Evolutionary conservation across 2,888 invertebrate species (phyloP).

Genomic region (Drosophila paramelanica): DNA sequence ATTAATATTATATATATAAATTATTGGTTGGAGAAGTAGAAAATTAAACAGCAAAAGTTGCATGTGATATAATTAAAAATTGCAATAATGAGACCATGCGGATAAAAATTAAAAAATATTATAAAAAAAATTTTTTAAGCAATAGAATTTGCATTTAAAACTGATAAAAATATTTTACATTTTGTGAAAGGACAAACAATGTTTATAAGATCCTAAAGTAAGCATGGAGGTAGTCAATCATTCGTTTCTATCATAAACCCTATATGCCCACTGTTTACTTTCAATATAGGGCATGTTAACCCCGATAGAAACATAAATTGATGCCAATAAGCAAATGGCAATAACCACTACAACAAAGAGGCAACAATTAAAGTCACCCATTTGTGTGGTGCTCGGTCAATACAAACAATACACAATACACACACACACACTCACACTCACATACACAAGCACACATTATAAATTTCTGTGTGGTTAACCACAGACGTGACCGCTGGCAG

Average conservation of each 20-base stretch:
- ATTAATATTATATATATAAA: slow-evolving; percentile 18
- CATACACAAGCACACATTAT: not conserved
- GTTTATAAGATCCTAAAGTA: too few species aligned
- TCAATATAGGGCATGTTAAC: not conserved
- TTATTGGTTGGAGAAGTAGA: not conserved
- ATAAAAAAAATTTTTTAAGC: too few species aligned
- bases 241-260: not conserved
- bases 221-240: too few species aligned
- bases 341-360: slow-evolving; percentile 8
- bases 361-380: slow-evolving; percentile 31
- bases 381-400: slow-evolving; percentile 22
- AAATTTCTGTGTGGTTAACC: slow-evolving; percentile 28
- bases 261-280: not conserved
- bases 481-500: slow-evolving; percentile 28
- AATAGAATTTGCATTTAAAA: too few species aligned
- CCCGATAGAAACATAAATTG: slow-evolving; percentile 3
- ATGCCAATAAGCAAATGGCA: slow-evolving; percentile 4
- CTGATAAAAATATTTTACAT: too few species aligned
- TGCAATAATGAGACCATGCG: too few species aligned
- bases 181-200: too few species aligned
- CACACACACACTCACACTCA: not conserved
- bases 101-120: too few species aligned
- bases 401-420: slow-evolving; percentile 8
- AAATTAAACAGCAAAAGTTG: not conserved
- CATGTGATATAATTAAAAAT: too few species aligned